Percentiles rank a stretch among this genome's conserved stretches.
phyloP scores from a whole-genome alignment of 2,113 vertebrate genomes.

The Sorex araneus region DNA sequence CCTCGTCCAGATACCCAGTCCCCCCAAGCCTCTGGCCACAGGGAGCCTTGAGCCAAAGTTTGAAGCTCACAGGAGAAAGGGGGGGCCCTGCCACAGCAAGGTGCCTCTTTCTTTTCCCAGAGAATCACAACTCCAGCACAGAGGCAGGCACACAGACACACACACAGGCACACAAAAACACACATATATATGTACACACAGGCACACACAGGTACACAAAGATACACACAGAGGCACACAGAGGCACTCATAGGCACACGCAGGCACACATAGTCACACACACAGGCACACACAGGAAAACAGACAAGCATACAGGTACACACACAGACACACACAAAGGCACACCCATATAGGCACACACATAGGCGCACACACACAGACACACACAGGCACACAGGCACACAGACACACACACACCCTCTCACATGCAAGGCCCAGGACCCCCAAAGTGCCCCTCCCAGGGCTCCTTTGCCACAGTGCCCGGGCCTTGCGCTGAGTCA shows the following conservation, averaged over 20 bases:
- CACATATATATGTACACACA: too few relatives aligned
- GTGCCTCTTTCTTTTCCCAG: not conserved
- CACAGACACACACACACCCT: not conserved
- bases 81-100: not conserved
- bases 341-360: too few relatives aligned
- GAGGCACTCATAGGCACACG: too few relatives aligned
- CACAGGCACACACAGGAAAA: not conserved
- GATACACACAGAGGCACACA: too few relatives aligned
- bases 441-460: not conserved
- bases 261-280: too few relatives aligned
- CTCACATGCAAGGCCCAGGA: not conserved
- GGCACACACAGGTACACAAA: too few relatives aligned
- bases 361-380: too few relatives aligned
- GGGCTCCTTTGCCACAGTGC: constrained; percentile 11
- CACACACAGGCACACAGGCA: too few relatives aligned
- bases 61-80: not conserved
- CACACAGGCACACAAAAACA: too few relatives aligned
- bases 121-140: not conserved
- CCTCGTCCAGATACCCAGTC: not conserved
- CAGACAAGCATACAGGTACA: too few relatives aligned
- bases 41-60: not conserved
- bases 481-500: constrained; percentile 65
- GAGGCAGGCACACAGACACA: not conserved
- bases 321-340: too few relatives aligned
- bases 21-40: not conserved